Conservation (phyloP, 2,888 invertebrate species). For the Dryococelus australis region DNA sequence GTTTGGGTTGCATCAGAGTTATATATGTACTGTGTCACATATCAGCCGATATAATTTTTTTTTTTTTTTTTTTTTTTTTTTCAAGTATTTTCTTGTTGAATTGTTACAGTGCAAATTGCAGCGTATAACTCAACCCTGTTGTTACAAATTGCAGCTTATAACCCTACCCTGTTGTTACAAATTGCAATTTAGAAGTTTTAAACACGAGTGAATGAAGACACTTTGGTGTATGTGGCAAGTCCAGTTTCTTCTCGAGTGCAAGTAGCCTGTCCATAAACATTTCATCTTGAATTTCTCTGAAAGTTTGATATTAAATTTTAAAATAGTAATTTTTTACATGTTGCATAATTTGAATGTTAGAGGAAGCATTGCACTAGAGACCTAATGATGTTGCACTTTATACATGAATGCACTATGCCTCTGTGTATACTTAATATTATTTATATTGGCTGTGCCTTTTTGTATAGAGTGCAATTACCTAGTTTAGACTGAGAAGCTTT, state of each 20-base stretch:
- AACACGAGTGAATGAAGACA: not conserved
- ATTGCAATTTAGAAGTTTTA: not conserved
- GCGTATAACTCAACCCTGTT: not conserved
- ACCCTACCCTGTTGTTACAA: not conserved
- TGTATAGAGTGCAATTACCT: not conserved
- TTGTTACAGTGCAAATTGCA: not conserved
- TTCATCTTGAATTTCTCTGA: not conserved
- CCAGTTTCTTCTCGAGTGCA: not conserved
- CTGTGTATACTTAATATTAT: not conserved
- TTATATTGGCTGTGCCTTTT: not conserved
- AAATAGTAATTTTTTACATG: not conserved
- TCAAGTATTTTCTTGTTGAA: not conserved
- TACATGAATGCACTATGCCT: not conserved
- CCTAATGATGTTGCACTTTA: constrained; percentile 4
- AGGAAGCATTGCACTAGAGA: constrained; percentile 6
- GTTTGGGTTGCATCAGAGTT: not conserved
- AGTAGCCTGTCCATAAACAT: constrained; percentile 6
- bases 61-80: not conserved
- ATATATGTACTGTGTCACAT: not conserved
- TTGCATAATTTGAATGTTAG: constrained; percentile 3
- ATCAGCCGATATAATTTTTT: not conserved
- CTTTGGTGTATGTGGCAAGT: not conserved
- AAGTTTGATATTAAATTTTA: not conserved
- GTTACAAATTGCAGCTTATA: not conserved
- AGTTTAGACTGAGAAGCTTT: constrained; percentile 18